A percentile compares a stretch with the other conserved stretches of the same genome.
Evolutionary conservation across 2,113 vertebrate species (phyloP).

Genomic region (Prolemur simus): DNA sequence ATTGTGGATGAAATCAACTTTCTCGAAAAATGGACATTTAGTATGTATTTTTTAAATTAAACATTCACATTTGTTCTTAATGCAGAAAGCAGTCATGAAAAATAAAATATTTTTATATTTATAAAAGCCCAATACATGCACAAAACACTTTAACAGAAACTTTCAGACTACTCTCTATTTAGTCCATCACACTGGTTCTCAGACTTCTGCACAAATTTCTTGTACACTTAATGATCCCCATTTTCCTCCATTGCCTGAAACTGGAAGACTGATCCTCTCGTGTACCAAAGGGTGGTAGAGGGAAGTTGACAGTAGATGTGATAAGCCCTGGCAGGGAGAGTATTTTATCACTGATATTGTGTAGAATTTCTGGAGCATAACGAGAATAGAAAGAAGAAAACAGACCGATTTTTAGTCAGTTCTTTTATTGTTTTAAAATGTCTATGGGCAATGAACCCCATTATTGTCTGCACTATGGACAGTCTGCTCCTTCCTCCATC

Average conservation of each 20-base stretch:
- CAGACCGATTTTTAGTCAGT: background rate
- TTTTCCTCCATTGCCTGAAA: background rate
- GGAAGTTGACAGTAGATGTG: background rate
- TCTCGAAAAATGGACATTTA: background rate
- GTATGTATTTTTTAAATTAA: background rate
- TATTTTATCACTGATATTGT: background rate
- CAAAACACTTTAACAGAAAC: background rate
- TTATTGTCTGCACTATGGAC: background rate
- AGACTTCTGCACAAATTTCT: background rate
- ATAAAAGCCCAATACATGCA: background rate
- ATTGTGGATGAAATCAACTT: conserved; percentile 21
- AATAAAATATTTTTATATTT: background rate
- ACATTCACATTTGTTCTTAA: background rate
- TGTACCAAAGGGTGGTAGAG: fast-evolving
- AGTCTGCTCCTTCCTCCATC: background rate
- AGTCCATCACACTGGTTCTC: background rate
- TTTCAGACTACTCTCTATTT: background rate
- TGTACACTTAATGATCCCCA: background rate
- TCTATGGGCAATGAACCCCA: fast-evolving
- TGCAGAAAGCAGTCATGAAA: background rate
- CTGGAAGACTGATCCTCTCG: background rate
- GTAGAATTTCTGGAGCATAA: background rate
- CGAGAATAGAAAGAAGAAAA: background rate
- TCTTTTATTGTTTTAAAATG: background rate
- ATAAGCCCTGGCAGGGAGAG: background rate